Evolutionary conservation across 2,888 invertebrate genomes (phyloP).

Genomic region (Mythimna pallens): DNA sequence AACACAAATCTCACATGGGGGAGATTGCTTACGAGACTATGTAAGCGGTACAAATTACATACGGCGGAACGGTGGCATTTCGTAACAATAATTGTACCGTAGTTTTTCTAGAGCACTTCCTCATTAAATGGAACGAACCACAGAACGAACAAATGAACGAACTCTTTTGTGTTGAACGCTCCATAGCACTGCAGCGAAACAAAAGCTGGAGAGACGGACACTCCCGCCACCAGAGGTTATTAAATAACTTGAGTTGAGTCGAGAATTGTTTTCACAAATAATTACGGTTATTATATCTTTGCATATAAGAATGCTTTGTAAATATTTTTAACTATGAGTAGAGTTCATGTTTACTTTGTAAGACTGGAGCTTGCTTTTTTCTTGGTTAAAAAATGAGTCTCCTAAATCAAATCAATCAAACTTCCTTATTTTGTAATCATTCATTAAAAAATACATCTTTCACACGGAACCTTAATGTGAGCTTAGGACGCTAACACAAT

Average conservation of each 20-base stretch:
- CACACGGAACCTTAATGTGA: not conserved
- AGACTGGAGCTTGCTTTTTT: not conserved
- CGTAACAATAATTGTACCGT: conserved; percentile 82
- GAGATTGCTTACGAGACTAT: conserved; percentile 67
- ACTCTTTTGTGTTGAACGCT: conserved; percentile 73
- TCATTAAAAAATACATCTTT: not conserved
- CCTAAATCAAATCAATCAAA: not conserved
- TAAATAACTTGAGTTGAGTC: conserved; percentile 55
- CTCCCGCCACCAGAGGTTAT: conserved; percentile 56
- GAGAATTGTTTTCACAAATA: conserved; percentile 54
- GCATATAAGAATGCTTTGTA: conserved; percentile 13
- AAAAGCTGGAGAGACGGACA: conserved; percentile 67
- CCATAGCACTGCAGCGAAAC: conserved; percentile 70
- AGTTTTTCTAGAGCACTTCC: conserved; percentile 89
- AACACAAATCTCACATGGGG: conserved; percentile 57
- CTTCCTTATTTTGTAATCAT: not conserved
- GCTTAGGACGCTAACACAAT: not conserved
- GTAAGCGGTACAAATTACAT: conserved; percentile 74
- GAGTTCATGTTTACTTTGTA: conserved; percentile 9
- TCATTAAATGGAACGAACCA: conserved; percentile 83
- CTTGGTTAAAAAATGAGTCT: not conserved
- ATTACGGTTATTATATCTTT: conserved; percentile 36
- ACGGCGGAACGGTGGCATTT: conserved; percentile 73
- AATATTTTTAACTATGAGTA: conserved; percentile 16
- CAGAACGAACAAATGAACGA: conserved; percentile 53